A percentile compares a stretch with the other conserved stretches of the same genome.
Conservation (phyloP, 2,888 invertebrate species). For the Lydus trimaculatus region DNA sequence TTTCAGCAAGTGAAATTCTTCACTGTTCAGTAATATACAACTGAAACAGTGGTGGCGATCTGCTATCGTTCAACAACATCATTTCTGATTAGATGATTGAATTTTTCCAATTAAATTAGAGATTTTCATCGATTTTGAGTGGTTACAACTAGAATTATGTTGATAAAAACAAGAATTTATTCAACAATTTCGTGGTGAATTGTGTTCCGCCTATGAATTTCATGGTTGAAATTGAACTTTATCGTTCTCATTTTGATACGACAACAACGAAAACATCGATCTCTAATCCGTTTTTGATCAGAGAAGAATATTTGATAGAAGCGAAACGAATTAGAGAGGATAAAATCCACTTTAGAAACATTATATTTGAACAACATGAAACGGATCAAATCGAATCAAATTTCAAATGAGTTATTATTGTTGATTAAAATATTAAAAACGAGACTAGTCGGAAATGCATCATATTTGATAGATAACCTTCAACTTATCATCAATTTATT, state of each 20-base stretch:
- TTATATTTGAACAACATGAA: background rate
- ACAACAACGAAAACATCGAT: background rate
- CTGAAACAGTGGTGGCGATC: background rate
- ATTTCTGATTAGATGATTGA: background rate
- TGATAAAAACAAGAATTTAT: background rate
- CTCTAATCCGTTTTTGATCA: slow-evolving; percentile 5
- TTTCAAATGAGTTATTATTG: background rate
- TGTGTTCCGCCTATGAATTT: background rate
- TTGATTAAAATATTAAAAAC: background rate
- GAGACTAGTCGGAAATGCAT: background rate
- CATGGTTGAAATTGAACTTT: background rate
- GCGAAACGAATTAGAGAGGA: background rate
- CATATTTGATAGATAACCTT: background rate
- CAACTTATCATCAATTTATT: background rate
- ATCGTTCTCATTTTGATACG: background rate
- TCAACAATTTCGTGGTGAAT: background rate
- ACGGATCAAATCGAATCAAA: background rate
- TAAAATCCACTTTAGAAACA: background rate
- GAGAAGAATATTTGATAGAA: background rate
- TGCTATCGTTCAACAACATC: background rate
- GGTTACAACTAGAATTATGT: background rate
- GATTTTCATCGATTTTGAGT: background rate
- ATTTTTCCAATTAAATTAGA: background rate
- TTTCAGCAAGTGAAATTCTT: slow-evolving; percentile 1
- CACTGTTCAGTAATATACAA: background rate